Evolutionary conservation across 1,140 invertebrate species (phyloP).

Genomic region (Danaus plexippus): DNA sequence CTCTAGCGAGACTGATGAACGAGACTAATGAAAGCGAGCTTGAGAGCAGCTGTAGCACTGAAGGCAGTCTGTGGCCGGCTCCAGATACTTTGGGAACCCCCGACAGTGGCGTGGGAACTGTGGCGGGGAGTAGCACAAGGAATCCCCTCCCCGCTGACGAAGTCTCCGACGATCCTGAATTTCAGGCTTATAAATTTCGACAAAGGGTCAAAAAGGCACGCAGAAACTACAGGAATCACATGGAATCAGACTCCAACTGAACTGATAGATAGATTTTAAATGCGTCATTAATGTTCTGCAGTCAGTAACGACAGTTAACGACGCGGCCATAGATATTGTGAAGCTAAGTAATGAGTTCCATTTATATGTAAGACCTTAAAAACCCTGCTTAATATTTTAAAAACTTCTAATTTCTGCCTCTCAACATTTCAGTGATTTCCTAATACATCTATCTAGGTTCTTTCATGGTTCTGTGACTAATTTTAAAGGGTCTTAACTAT

Average conservation of each 20-base stretch:
- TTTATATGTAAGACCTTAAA: constrained; percentile 9
- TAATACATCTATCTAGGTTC: too few species aligned
- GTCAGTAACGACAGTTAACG: constrained; percentile 24
- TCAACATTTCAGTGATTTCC: too few species aligned
- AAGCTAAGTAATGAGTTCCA: background rate
- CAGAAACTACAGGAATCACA: constrained; percentile 70
- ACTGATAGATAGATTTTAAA: constrained; percentile 19
- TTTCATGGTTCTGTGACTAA: too few species aligned
- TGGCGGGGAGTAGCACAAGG: constrained; percentile 37
- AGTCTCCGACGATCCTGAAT: constrained; percentile 65
- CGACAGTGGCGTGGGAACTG: constrained; percentile 48
- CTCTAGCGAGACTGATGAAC: constrained; percentile 59
- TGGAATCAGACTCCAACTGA: constrained; percentile 74
- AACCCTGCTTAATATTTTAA: too few species aligned
- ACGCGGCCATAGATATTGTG: constrained; percentile 14
- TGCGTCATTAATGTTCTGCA: constrained; percentile 21
- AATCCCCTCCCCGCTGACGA: constrained; percentile 34
- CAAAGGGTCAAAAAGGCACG: constrained; percentile 71
- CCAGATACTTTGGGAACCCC: constrained; percentile 30
- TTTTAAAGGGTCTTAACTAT: too few species aligned
- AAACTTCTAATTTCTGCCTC: too few species aligned
- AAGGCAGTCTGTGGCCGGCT: constrained; percentile 39
- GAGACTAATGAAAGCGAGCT: constrained; percentile 67
- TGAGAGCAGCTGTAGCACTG: constrained; percentile 66
- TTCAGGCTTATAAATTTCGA: constrained; percentile 64